Evolutionary conservation across 2,113 vertebrate genomes (phyloP).

Genomic region (Nyctereutes procyonoides): DNA sequence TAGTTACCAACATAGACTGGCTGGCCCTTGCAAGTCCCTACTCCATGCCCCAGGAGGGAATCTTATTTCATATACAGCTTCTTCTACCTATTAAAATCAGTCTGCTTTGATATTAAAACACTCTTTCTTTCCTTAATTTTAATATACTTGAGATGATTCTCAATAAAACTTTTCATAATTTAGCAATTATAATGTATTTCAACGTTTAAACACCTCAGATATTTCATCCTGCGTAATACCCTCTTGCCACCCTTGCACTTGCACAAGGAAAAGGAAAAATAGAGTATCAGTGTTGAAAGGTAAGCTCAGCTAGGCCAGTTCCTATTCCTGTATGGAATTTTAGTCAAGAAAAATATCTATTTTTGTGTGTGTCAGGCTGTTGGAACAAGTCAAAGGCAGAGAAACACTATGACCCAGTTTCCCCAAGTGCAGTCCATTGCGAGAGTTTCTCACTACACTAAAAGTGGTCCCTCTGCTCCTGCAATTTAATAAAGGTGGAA

Average conservation of each 20-base stretch:
- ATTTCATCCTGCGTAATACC: background rate
- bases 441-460: background rate
- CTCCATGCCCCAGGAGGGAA: background rate
- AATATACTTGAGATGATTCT: background rate
- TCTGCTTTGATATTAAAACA: background rate
- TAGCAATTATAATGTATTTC: background rate
- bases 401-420: conserved; percentile 11
- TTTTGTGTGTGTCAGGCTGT: background rate
- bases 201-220: background rate
- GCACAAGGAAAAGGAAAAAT: background rate
- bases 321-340: background rate
- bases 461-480: conserved; percentile 33
- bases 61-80: background rate
- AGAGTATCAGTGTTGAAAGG: background rate
- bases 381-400: conserved; percentile 18
- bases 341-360: background rate
- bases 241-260: background rate
- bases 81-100: background rate
- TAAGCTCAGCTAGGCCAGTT: background rate
- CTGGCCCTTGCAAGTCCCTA: background rate
- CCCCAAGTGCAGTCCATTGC: background rate
- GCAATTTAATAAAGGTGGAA: conserved; percentile 66
- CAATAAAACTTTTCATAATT: background rate
- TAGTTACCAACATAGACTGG: background rate
- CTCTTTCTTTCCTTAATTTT: background rate